These are phyloP conservation scores for Ennomos erosarius DNA, from an alignment of 2,888 invertebrate genomes.

Conservation along the genomic window DNA sequence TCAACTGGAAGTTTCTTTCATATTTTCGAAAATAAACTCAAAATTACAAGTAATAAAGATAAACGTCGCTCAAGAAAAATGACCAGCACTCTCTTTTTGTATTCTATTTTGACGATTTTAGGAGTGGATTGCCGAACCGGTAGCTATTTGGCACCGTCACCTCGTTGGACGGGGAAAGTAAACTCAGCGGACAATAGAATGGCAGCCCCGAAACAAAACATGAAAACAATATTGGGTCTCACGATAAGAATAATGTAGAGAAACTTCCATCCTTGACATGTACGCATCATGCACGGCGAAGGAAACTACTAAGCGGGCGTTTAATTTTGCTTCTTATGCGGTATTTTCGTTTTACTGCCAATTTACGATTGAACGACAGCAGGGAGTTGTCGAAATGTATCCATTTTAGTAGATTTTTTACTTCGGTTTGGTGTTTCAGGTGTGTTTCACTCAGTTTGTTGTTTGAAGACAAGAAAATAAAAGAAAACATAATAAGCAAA, in stretches of 20 bases:
- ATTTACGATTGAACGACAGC: slow-evolving; percentile 30
- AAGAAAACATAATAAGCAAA: slow-evolving; percentile 1
- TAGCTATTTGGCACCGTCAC: slow-evolving; percentile 49
- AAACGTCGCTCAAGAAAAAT: slow-evolving; percentile 32
- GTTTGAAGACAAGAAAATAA: slow-evolving; percentile 10
- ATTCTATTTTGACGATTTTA: slow-evolving; percentile 36
- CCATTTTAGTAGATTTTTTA: slow-evolving; percentile 25
- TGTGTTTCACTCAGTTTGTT: slow-evolving; percentile 14
- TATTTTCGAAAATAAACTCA: slow-evolving; percentile 35
- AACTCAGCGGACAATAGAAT: slow-evolving; percentile 61
- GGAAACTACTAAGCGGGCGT: slow-evolving; percentile 42
- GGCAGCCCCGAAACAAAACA: slow-evolving; percentile 56
- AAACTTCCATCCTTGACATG: slow-evolving; percentile 51
- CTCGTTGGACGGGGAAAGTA: slow-evolving; percentile 66
- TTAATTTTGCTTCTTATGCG: slow-evolving; percentile 41
- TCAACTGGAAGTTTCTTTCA: slow-evolving; percentile 18
- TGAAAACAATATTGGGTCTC: slow-evolving; percentile 54
- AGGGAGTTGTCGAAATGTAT: slow-evolving; percentile 25
- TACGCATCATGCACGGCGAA: slow-evolving; percentile 42
- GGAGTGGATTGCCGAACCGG: slow-evolving; percentile 22
- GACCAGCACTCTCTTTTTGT: slow-evolving; percentile 26
- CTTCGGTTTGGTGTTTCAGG: slow-evolving; percentile 15
- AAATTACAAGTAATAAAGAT: slow-evolving; percentile 31
- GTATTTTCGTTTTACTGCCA: slow-evolving; percentile 37
- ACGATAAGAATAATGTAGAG: slow-evolving; percentile 41